Evolutionary conservation across 2,797 vertebrate species (phyloP).

Genomic region (Sphaeramia orbicularis): DNA sequence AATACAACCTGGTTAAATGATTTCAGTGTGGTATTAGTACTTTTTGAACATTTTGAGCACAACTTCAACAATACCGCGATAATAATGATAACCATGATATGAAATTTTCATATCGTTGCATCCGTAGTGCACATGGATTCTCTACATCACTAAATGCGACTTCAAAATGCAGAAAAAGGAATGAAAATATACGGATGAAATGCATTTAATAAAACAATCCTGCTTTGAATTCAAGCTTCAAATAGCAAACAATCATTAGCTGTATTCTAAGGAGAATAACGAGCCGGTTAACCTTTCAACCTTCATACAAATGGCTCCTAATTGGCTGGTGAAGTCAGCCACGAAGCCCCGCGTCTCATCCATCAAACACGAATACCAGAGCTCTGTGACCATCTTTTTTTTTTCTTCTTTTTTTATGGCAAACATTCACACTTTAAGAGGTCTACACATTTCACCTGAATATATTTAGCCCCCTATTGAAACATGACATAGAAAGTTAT

Average conservation of each 20-base stretch:
- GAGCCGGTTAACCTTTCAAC: constrained; percentile 75
- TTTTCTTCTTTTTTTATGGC: background rate
- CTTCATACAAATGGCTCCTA: constrained; percentile 22
- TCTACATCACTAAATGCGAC: background rate
- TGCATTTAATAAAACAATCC: background rate
- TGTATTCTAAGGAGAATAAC: constrained; percentile 67
- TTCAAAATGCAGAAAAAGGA: background rate
- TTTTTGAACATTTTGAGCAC: too few species aligned
- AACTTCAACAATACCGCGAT: too few species aligned
- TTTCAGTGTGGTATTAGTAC: too few species aligned
- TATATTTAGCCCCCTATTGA: background rate
- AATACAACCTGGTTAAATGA: too few species aligned
- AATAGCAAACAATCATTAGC: constrained; percentile 61
- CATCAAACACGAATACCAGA: constrained; percentile 17
- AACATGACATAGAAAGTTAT: background rate
- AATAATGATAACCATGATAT: too few species aligned
- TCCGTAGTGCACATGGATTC: background rate
- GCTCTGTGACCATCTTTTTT: background rate
- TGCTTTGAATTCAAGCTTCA: constrained; percentile 14
- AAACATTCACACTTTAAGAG: constrained; percentile 5
- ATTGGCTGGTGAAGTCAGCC: constrained; percentile 49
- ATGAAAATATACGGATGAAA: background rate
- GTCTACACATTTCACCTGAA: background rate
- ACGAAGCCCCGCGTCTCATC: constrained; percentile 30
- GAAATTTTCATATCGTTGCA: too few species aligned